A percentile compares a stretch with the other conserved stretches of the same genome.
Conservation (phyloP, 1,140 invertebrate species). For the Tenebrio molitor region DNA sequence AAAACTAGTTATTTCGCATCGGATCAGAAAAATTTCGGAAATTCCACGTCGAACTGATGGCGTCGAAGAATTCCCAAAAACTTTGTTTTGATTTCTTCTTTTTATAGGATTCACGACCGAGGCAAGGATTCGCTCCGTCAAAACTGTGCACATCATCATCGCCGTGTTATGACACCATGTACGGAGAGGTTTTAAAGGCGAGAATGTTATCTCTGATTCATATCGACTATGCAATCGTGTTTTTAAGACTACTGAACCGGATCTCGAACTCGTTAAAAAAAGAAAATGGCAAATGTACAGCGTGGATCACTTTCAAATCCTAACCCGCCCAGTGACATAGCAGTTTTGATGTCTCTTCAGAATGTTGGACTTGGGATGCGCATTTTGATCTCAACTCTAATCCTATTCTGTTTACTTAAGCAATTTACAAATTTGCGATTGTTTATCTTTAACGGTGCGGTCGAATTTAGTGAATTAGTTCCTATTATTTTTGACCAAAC, state of each 20-base stretch:
- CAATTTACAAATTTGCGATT: no score
- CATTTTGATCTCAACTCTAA: no score
- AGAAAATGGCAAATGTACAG: neutral
- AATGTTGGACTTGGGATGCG: no score
- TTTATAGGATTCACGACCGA: no score
- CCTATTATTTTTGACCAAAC: no score
- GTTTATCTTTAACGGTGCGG: no score
- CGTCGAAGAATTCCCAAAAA: neutral
- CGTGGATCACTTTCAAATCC: neutral
- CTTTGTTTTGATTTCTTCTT: no score
- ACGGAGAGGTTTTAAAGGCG: neutral
- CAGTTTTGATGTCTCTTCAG: no score
- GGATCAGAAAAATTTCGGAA: neutral
- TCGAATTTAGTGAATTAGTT: no score
- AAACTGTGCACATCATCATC: neutral
- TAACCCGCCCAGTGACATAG: no score
- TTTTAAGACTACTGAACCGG: neutral
- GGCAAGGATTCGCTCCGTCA: no score
- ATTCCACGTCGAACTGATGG: neutral
- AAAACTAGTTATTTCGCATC: neutral
- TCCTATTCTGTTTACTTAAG: no score
- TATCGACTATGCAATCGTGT: neutral
- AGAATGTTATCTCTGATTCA: neutral
- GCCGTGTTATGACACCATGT: neutral
- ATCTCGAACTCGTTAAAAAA: neutral